Percentiles rank a stretch among this genome's conserved stretches.
These are phyloP conservation scores for Desoria tigrina DNA, from an alignment of 2,888 invertebrate genomes.

Conservation along the genomic window DNA sequence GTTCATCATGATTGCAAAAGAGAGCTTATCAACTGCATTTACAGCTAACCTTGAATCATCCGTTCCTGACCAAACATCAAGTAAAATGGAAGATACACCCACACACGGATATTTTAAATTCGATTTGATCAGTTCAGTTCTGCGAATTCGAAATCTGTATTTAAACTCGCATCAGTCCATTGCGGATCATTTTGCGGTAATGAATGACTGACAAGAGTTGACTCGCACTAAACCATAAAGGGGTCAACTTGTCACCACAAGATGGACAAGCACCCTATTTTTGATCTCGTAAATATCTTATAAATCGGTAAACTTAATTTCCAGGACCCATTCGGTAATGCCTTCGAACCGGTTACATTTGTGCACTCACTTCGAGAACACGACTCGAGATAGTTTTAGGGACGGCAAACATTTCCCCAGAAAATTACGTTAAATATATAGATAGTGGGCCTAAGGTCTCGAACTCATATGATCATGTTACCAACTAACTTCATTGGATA, in stretches of 20 bases:
- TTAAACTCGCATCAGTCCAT: conserved; percentile 7
- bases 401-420: conserved; percentile 52
- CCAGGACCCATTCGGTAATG: conserved; percentile 15
- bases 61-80: conserved; percentile 1
- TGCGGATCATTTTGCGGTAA: conserved; percentile 1
- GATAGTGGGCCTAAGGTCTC: no score
- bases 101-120: background rate
- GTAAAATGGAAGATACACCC: conserved; percentile 11
- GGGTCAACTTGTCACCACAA: background rate
- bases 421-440: conserved; percentile 23
- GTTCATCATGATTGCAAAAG: conserved; percentile 49
- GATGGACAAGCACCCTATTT: background rate
- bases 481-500: no score
- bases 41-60: conserved; percentile 7
- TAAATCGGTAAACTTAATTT: conserved; percentile 23
- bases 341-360: conserved; percentile 19
- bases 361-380: conserved; percentile 26
- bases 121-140: conserved; percentile 7
- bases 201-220: conserved; percentile 11
- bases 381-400: conserved; percentile 38
- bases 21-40: conserved; percentile 40
- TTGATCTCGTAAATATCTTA: conserved; percentile 1
- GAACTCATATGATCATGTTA: no score
- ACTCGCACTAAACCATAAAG: conserved; percentile 7
- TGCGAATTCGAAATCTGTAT: background rate